These are phyloP conservation scores for Ecliptopera silaceata DNA, from an alignment of 2,888 invertebrate species.

Conservation along the genomic window DNA sequence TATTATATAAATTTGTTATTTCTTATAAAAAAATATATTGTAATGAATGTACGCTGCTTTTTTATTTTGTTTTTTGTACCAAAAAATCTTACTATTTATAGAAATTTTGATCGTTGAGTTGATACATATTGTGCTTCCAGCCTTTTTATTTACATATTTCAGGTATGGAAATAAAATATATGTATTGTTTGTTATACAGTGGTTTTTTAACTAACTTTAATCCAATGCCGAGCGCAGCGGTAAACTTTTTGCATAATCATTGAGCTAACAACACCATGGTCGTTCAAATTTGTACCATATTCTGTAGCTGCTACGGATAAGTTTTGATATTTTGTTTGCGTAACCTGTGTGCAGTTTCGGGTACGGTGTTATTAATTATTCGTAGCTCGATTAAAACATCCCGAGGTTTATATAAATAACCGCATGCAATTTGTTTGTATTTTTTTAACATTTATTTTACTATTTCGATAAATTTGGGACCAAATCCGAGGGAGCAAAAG, in stretches of 20 bases:
- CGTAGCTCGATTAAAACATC: background rate
- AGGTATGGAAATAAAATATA: background rate
- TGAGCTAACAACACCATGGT: background rate
- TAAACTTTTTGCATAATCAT: constrained; percentile 16
- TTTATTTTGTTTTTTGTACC: no score
- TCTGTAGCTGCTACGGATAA: background rate
- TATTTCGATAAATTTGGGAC: no score
- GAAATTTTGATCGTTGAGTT: no score
- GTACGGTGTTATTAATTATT: constrained; percentile 4
- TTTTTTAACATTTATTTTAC: no score
- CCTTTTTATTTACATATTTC: background rate
- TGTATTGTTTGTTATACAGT: background rate
- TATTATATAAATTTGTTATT: no score
- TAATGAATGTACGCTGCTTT: no score
- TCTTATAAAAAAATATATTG: no score
- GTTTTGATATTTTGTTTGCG: background rate
- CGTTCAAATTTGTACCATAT: background rate
- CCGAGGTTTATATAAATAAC: background rate
- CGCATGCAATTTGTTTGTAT: no score
- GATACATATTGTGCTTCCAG: no score
- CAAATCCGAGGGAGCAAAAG: no score
- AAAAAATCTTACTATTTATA: no score
- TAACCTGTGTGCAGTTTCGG: constrained; percentile 2
- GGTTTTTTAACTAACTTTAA: constrained; percentile 3
- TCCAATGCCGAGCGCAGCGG: background rate